Base-by-base conservation (phyloP, 2,888 invertebrate genomes). In the Drosophila melanosoma region DNA sequence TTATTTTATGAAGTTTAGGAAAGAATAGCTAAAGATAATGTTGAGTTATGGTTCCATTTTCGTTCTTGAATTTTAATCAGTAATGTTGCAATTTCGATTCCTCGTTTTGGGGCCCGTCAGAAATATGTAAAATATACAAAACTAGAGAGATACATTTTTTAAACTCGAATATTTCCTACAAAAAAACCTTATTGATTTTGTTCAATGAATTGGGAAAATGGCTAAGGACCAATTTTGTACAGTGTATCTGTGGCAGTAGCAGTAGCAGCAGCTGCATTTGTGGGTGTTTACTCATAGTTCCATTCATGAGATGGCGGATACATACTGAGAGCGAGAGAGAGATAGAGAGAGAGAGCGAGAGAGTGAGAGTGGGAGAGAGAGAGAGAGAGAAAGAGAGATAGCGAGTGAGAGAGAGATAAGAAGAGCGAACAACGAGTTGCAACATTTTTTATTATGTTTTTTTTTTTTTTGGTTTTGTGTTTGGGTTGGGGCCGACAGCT, bases 231-330 rank as follows among this genome's bases (percentile, higher is more conserved):
- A 45, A 15, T 49, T 49, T 49, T 49, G 26, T 10, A 0, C 26
- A 56, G 54, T 56, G 54, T 38, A 54, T 17, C n/a, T 33, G 52
- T 15, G 29, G 29, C 51, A 17, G 51, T 32, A 33, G 52, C 51
- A 11, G 1, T 64, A 57, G 15, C 45, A 23, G 63, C 54, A 38
- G 36, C 36, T 40, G 66, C 78, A 67, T 68, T 68, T 71, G 78
- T 78, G 78, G 78, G 78, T 78, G 78, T 78, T 54, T 69, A 63
- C 32, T 49, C 62, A 49, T 35, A 62, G 65, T 64, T 38, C 36
- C 71, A 69, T 77, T 75, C 68, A 70, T 65, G 77, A 60, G 59
- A 82, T 81, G 79, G 81, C 81, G 81, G 70, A 58, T 40, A 61
- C 42, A 56, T 61, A 33, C 62, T 49, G 60, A 52, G 61, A 65